Conservation (phyloP, 2,797 vertebrate genomes). For the Euphonia xanthogaster region DNA sequence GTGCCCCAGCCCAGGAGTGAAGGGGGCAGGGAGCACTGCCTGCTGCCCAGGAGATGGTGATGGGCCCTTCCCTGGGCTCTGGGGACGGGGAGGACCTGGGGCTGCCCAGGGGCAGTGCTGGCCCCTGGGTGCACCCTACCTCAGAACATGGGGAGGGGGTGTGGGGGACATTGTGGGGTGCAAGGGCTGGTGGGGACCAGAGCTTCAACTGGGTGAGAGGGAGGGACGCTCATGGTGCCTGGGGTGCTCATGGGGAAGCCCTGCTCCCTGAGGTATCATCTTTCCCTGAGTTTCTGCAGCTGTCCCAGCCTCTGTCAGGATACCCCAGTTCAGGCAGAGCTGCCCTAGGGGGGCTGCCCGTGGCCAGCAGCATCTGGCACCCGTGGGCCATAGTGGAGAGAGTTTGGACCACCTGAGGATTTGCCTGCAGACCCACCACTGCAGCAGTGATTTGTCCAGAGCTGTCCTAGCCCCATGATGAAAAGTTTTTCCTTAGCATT, state of each 20-base stretch:
- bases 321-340: accelerated
- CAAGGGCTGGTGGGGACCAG: accelerated
- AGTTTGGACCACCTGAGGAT: background rate
- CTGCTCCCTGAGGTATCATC: accelerated
- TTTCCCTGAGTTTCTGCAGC: accelerated
- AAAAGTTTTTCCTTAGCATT: accelerated
- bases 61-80: background rate
- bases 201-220: accelerated
- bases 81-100: background rate
- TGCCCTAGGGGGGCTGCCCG: accelerated
- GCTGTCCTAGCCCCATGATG: accelerated
- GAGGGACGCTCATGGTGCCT: accelerated
- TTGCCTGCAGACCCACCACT: accelerated
- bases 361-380: background rate
- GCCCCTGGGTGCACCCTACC: background rate
- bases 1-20: background rate
- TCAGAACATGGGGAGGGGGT: background rate
- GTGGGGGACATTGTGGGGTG: accelerated
- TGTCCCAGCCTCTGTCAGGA: accelerated
- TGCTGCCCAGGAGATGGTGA: accelerated
- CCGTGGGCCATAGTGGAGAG: accelerated
- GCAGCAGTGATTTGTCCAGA: background rate
- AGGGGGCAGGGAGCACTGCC: background rate
- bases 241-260: background rate
- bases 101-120: accelerated